phyloP scores from a whole-genome alignment of 2,888 invertebrate species.

The Eristalis pertinax region DNA sequence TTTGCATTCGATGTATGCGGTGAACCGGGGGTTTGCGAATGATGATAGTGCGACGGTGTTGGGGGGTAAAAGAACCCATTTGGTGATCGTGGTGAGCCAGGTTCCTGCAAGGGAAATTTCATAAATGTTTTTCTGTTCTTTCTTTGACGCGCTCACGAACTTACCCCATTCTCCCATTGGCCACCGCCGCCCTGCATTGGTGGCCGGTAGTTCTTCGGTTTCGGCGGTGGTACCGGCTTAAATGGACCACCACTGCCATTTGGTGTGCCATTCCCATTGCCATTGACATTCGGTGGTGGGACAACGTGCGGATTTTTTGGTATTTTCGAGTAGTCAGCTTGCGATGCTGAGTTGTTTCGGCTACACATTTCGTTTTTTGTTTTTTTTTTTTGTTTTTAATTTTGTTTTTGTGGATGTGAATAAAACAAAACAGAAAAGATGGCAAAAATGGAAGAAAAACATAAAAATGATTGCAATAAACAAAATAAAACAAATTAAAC shows the following conservation, averaged over 20 bases:
- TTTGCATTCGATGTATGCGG: conserved; percentile 71
- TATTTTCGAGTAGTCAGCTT: conserved; percentile 83
- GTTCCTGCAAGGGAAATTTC: conserved; percentile 75
- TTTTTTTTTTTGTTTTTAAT: conserved; percentile 19
- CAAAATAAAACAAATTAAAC: conserved; percentile 34
- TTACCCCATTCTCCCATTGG: conserved; percentile 83
- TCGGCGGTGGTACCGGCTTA: conserved; percentile 95
- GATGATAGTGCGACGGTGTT: conserved; percentile 80
- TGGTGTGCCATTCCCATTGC: conserved; percentile 76
- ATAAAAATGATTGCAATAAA: conserved; percentile 70
- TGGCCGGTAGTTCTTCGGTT: conserved; percentile 95
- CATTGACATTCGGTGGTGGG: conserved; percentile 77
- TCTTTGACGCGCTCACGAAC: conserved; percentile 50
- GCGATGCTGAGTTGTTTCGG: conserved; percentile 84
- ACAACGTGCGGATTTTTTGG: conserved; percentile 80
- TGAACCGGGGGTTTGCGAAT: conserved; percentile 78
- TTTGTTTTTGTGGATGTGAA: conserved; percentile 60
- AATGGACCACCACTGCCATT: conserved; percentile 83
- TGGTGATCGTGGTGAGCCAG: conserved; percentile 81
- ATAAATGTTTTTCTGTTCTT: neutral
- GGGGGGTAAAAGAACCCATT: conserved; percentile 82
- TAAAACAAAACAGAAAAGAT: conserved; percentile 64
- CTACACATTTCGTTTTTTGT: conserved; percentile 75
- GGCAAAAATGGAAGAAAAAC: conserved; percentile 68
- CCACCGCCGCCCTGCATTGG: conserved; percentile 82